A percentile compares a stretch with the other conserved stretches of the same genome.
phyloP scores from a whole-genome alignment of 2,113 vertebrate genomes.

The Scartelaos histophorus region DNA sequence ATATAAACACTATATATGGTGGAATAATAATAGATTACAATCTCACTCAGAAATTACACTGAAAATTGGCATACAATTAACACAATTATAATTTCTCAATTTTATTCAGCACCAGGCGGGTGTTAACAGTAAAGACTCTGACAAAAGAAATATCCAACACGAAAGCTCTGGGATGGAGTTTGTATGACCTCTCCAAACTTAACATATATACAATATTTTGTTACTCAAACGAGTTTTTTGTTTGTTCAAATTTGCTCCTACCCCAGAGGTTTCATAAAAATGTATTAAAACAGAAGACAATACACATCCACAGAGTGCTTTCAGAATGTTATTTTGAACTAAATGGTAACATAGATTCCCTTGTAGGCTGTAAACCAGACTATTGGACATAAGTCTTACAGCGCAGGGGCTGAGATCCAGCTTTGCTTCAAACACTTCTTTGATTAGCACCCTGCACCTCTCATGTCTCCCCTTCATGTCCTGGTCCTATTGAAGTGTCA shows the following conservation, averaged over 20 bases:
- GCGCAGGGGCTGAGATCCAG: conserved; percentile 22
- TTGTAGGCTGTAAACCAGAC: conserved; percentile 11
- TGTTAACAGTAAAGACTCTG: not conserved
- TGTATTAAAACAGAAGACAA: not conserved
- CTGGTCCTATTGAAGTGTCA: conserved; percentile 54
- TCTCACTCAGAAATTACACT: not conserved
- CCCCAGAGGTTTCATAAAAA: not conserved
- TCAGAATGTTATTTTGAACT: conserved; percentile 7
- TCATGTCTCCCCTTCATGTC: conserved; percentile 48
- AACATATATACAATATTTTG: not conserved
- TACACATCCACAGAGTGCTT: not conserved
- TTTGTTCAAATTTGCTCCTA: not conserved
- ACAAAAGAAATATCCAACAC: not conserved
- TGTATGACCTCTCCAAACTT: not conserved
- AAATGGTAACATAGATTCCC: conserved; percentile 16
- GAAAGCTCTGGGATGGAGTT: no score
- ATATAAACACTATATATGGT: not conserved
- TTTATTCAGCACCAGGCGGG: not conserved
- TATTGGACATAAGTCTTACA: conserved; percentile 15
- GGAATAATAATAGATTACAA: not conserved
- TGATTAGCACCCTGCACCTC: conserved; percentile 42
- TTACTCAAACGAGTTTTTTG: not conserved
- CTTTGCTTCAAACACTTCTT: conserved; percentile 49
- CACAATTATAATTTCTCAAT: not conserved
- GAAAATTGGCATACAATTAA: not conserved